Evolutionary conservation across 2,797 vertebrate genomes (phyloP), one percentile per base, ranked within the genome.

Genomic region (Orientallactaga sibirica): DNA sequence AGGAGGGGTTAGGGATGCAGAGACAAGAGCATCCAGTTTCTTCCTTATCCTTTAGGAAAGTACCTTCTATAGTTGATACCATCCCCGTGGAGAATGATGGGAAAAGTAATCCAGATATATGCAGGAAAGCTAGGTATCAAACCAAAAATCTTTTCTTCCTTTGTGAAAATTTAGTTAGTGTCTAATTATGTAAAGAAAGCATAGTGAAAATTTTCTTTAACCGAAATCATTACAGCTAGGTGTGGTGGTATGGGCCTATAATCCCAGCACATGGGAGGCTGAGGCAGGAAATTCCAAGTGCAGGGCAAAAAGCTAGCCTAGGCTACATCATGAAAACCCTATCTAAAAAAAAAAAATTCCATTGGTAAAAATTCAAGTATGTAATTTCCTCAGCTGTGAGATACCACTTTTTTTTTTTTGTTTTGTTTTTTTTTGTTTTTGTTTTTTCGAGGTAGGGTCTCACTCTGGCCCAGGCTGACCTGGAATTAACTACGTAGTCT

Each of bases 111-210:
- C 25, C 37, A 86, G 2, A 74, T 70, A 74, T 22, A 80, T 77
- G 10, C 58, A 86, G 48, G 64, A 67, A 4, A 88, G 29, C 67
- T 55, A 91, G 92, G n/a, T 81, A 15, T 79, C 41, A 61, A 78
- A 48, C 29, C 24, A 9, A 64, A 12, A 66, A 29, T 58, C 27
- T 55, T 88, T 55, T 77, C 55, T 94, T 75, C 33, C 24, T 71
- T 58, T 80, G 75, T 75, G 43, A 79, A 92, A 83, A 7, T 22
- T 85, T 81, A 78, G 7, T 93, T 92, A 77, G 80, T 79, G 74
- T 74, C 61, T 80, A 90, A 64, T 71, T 74, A 48, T 61, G 10
- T 80, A 78, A 91, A 37, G 70, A 86, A 90, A 92, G 71, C n/a
- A 77, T 77, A 55, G 75, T 75, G 61, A 85, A 74, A 86, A 75